These are phyloP conservation scores for Electrophaes corylata DNA, from an alignment of 2,888 invertebrate species.

Conservation along the genomic window DNA sequence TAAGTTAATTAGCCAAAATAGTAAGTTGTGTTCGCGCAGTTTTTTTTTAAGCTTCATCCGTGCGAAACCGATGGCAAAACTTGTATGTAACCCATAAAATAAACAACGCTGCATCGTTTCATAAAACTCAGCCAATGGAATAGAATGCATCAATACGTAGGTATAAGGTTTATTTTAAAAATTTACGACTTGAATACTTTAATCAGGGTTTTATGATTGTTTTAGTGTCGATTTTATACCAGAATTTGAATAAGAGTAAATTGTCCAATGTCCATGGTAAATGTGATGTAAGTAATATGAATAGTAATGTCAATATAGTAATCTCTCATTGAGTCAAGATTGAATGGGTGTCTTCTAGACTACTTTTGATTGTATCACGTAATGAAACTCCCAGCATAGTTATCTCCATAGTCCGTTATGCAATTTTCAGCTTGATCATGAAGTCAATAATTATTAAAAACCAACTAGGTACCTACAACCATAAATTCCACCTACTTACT, in stretches of 20 bases:
- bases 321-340: no score
- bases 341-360: no score
- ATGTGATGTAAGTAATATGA: constrained; percentile 7
- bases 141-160: constrained; percentile 45
- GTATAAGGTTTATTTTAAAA: constrained; percentile 57
- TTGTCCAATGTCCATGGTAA: constrained; percentile 52
- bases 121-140: constrained; percentile 55
- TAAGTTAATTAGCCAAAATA: no score
- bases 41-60: background rate
- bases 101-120: constrained; percentile 43
- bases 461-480: no score
- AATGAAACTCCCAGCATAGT: no score
- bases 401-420: no score
- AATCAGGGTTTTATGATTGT: constrained; percentile 66
- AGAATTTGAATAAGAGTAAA: constrained; percentile 63
- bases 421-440: no score
- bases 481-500: no score
- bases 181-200: constrained; percentile 63
- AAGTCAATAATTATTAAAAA: no score
- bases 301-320: no score
- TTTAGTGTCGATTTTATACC: constrained; percentile 62
- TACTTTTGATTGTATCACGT: no score
- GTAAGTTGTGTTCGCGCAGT: no score
- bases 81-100: constrained; percentile 42
- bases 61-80: background rate